These are phyloP conservation scores for Mesocricetus auratus DNA, from an alignment of 2,113 vertebrate species.

Conservation along the genomic window DNA sequence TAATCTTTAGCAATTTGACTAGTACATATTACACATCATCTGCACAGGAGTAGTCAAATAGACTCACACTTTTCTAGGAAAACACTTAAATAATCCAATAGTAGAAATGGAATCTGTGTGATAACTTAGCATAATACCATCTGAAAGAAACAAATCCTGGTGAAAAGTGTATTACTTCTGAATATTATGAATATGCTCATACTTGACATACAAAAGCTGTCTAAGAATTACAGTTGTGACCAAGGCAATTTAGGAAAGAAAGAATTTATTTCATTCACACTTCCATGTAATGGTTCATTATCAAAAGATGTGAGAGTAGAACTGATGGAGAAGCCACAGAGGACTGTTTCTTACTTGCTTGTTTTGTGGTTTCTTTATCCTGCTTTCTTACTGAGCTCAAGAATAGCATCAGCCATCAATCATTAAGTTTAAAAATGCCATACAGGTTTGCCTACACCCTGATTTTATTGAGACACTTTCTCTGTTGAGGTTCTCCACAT, in stretches of 20 bases:
- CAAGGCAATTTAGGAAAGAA: too few relatives aligned
- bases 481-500: not conserved
- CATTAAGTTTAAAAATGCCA: not conserved
- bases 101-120: not conserved
- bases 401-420: too few relatives aligned
- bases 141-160: not conserved
- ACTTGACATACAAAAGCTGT: not conserved
- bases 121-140: not conserved
- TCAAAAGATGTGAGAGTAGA: not conserved
- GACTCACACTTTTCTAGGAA: not conserved
- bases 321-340: not conserved
- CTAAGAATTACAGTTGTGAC: not conserved
- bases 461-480: not conserved
- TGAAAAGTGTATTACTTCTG: not conserved
- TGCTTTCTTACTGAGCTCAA: not conserved
- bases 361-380: not conserved
- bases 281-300: not conserved
- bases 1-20: not conserved
- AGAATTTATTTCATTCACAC: not conserved
- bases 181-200: not conserved
- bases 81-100: not conserved
- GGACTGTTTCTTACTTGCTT: not conserved
- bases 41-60: not conserved
- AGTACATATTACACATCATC: fast-evolving
- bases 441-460: not conserved